Evolutionary conservation across 1,140 invertebrate genomes (phyloP).

Genomic region (Drosophila melanogaster): Release_6_plus_ISO1_MT NC_004354.4:9770501-9771000

Average conservation of each 20-base stretch:
- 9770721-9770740: background rate
- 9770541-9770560: no score
- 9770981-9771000: background rate
- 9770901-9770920: background rate
- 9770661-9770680: no score
- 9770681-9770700: no score
- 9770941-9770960: conserved; percentile 26
- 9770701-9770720: no score
- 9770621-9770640: no score
- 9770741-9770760: background rate
- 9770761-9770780: no score
- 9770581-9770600: no score
- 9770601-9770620: no score
- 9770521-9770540: no score
- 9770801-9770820: background rate
- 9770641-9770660: no score
- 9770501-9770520: no score
- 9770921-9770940: background rate
- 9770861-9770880: conserved; percentile 74
- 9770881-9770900: conserved; percentile 41
- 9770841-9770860: conserved; percentile 70
- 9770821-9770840: conserved; percentile 8
- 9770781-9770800: background rate
- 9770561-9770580: no score
- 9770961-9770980: background rate